phyloP scores from a whole-genome alignment of 2,888 invertebrate genomes.

The Acholoe squamosa region DNA sequence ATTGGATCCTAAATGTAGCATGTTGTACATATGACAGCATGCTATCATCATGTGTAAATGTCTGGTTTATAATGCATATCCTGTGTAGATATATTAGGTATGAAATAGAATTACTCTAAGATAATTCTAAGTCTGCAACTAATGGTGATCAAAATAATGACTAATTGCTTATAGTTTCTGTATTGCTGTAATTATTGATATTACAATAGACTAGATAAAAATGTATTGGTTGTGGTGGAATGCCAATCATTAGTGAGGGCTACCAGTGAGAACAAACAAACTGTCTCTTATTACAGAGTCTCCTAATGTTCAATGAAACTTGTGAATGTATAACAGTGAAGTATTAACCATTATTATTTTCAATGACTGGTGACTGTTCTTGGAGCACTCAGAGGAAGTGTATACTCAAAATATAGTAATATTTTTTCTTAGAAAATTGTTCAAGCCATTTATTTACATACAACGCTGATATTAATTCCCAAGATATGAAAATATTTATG shows the following conservation, averaged over 20 bases:
- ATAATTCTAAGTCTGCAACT: background rate
- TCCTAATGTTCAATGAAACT: background rate
- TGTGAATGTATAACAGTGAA: background rate
- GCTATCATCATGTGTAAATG: background rate
- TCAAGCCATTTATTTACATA: no score
- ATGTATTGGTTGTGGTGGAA: background rate
- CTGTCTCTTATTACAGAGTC: conserved; percentile 12
- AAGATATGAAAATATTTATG: no score
- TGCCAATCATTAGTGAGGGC: background rate
- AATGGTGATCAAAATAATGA: background rate
- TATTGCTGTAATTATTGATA: conserved; percentile 29
- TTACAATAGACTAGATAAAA: conserved; percentile 4
- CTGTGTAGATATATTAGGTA: no score
- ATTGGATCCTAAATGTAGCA: background rate
- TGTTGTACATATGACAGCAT: background rate
- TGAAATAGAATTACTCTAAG: conserved; percentile 6
- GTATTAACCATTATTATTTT: background rate
- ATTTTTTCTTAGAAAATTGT: no score
- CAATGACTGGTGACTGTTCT: no score
- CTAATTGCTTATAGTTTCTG: conserved; percentile 10
- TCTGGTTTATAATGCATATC: conserved; percentile 22
- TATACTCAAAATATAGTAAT: no score
- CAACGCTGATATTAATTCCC: no score
- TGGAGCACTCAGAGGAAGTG: no score
- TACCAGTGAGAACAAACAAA: background rate